Evolutionary conservation across 1,140 invertebrate genomes (phyloP), one percentile per base, ranked within the genome.

Genomic region (Schlechtendalia chinensis): DNA sequence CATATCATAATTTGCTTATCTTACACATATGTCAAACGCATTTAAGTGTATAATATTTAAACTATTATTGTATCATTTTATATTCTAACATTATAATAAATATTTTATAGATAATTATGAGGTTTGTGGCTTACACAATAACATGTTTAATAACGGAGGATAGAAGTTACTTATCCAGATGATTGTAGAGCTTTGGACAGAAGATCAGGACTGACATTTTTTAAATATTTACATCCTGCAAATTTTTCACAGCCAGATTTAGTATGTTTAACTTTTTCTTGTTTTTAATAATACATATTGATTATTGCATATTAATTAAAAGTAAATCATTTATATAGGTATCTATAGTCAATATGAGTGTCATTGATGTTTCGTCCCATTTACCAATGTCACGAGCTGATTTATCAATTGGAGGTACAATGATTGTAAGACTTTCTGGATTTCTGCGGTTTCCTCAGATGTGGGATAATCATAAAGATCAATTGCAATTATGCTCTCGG

Each of bases 231-330:
- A 81, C 91, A 93, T 84, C 96, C 95, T 0, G 91, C 91, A 0
- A 94, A 97, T 85, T 91, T 90, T 83, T 91, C 90, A 8, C 93
- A 96, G 83, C 96, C 96, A 0, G 96, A 98, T 84, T 91, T 89
- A 83, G 75, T 79, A 63, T 12, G 24, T 79, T 24, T 8, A 84
- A 84, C 22, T 80, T 72, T 69, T 45, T 24, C 27, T 77, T 0
- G 24, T 5, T 16, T 54, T 81, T 53, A 27, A 29, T 27, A 0
- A 47, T 63, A 5, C 0, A 29, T 63, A 5, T 61, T 27, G 5
- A 19, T 80, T 61, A 16, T 32, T 81, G 5, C 2, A 22, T 61
- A 10, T 27, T 63, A 45, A n/a, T 82, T 80, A 67, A 22, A 56
- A 71, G 61, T 83, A 82, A 24, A 81, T 88, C 86, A 75, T 45